phyloP scores from a whole-genome alignment of 2,797 vertebrate genomes.

The Peromyscus eremicus region DNA sequence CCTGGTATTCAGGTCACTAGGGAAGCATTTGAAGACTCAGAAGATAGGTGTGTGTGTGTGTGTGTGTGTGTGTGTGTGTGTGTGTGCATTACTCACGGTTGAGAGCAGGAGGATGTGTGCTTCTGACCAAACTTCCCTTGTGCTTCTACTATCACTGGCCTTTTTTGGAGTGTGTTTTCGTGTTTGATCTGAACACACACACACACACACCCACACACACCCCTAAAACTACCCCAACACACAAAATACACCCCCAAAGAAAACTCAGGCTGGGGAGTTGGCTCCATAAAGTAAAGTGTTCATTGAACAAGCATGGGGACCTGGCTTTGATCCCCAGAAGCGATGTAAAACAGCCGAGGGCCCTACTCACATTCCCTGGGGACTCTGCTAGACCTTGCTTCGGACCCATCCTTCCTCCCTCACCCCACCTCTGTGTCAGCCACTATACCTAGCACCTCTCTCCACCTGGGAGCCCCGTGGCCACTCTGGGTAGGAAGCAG shows the following conservation, averaged over 20 bases:
- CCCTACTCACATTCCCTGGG: background rate
- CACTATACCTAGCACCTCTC: background rate
- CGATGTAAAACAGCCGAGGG: background rate
- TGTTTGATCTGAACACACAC: conserved; percentile 2
- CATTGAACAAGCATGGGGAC: background rate
- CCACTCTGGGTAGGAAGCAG: background rate
- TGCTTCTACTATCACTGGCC: too few species aligned
- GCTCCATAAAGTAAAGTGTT: background rate
- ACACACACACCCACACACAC: background rate
- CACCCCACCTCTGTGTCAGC: background rate
- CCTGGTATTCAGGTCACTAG: background rate
- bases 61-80: background rate
- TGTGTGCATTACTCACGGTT: fast-evolving
- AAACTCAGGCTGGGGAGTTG: background rate
- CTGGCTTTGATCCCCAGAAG: background rate
- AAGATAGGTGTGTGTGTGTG: background rate
- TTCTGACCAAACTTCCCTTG: background rate
- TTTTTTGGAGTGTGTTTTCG: background rate
- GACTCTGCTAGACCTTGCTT: background rate
- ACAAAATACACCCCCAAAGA: background rate
- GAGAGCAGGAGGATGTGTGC: background rate
- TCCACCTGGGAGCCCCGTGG: background rate
- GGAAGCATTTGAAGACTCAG: background rate
- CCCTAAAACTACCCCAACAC: background rate
- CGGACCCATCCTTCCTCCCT: background rate